phyloP scores from a whole-genome alignment of 1,140 invertebrate species.

The Formica exsecta region DNA sequence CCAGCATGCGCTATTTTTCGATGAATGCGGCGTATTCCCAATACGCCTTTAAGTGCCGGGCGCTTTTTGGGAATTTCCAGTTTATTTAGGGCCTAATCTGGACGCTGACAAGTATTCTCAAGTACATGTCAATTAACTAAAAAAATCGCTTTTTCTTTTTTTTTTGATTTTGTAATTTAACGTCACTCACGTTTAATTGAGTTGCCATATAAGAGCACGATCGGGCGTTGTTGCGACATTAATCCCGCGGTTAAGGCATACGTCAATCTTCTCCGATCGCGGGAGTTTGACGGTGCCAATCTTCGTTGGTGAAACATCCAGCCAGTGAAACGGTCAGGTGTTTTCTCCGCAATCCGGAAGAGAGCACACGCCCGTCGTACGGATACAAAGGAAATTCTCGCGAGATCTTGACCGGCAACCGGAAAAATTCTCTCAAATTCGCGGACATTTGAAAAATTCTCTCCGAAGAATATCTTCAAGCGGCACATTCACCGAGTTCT shows the following conservation, averaged over 20 bases:
- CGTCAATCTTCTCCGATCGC: constrained; percentile 37
- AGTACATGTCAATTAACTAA: constrained; percentile 47
- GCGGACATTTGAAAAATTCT: constrained; percentile 32
- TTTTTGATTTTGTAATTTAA: constrained; percentile 4
- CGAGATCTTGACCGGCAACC: constrained; percentile 25
- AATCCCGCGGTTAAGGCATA: constrained; percentile 39
- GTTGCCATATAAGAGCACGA: constrained; percentile 12
- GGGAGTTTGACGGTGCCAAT: constrained; percentile 5
- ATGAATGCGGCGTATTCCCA: constrained; percentile 31
- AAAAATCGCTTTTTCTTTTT: constrained; percentile 8
- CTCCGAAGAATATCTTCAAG: constrained; percentile 42
- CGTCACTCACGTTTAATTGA: constrained; percentile 37
- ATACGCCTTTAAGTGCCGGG: constrained; percentile 44
- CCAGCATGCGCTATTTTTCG: constrained; percentile 45
- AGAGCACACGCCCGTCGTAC: neutral
- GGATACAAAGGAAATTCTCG: constrained; percentile 45
- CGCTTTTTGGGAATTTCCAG: constrained; percentile 13
- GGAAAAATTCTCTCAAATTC: constrained; percentile 55
- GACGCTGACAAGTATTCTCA: neutral
- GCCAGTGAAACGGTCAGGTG: constrained; percentile 12
- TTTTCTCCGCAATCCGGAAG: constrained; percentile 8
- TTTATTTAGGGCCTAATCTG: constrained; percentile 40
- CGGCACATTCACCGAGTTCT: constrained; percentile 16
- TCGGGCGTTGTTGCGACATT: constrained; percentile 12
- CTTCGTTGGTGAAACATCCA: constrained; percentile 33